phyloP scores from a whole-genome alignment of 2,797 vertebrate genomes.

The Mormyrops boulengeri region DNA sequence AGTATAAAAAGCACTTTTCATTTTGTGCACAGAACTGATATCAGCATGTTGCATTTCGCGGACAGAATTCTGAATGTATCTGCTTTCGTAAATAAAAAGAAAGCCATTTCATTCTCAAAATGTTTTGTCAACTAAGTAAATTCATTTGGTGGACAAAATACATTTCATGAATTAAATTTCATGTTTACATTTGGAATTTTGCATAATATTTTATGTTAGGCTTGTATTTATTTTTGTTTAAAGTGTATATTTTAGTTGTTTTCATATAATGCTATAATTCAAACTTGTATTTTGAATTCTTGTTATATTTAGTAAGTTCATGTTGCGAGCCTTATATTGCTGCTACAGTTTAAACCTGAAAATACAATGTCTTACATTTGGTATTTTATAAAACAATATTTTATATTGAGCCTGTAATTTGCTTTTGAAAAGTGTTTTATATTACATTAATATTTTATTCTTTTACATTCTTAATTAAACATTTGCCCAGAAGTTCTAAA shows the following conservation, averaged over 20 bases:
- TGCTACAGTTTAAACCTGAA: neutral
- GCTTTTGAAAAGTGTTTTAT: neutral
- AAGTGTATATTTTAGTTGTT: neutral
- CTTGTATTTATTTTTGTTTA: neutral
- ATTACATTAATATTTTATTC: neutral
- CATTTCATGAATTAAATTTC: neutral
- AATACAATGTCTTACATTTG: neutral
- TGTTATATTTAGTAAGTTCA: neutral
- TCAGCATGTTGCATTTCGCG: neutral
- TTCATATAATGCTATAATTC: neutral
- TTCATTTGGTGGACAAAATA: neutral
- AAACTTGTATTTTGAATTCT: neutral
- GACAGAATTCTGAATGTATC: neutral
- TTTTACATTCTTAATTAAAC: neutral
- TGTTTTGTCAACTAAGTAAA: too few species aligned
- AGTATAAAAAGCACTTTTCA: neutral
- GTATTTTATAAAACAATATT: neutral
- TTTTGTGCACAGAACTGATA: neutral
- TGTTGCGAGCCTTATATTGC: neutral
- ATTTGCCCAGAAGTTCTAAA: neutral
- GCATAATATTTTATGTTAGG: neutral
- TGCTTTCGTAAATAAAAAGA: too few species aligned
- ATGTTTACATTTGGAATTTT: neutral
- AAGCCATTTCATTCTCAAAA: too few species aligned
- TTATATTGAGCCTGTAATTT: neutral